Base-by-base conservation (phyloP, 2,888 invertebrate species). In the Agrochola litura region DNA sequence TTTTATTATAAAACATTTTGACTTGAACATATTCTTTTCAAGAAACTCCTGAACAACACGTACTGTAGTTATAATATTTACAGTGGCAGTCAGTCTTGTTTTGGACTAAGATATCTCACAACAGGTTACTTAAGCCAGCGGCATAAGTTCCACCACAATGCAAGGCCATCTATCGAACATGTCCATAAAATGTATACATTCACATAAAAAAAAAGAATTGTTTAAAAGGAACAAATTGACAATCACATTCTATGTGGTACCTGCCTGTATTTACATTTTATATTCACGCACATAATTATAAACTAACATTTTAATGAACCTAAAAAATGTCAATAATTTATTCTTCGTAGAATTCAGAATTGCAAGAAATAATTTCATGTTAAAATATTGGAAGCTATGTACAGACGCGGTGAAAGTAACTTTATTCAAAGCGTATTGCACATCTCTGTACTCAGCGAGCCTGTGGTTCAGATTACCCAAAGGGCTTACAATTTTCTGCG, bases 61-160 rank as follows among this genome's bases (percentile, higher is more conserved):
- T 72, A 79, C 64, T 73, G 66, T 63, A 61, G 61, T 73, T 71
- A 80, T 41, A 81, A 69, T 85, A 79, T 82, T 72, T 75, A 72
- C 84, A 85, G 58, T 73, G 69, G 72, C 76, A 84, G 69, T 82
- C 76, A 79, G 78, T 82, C 78, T 82, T 82, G 16, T 79, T 78
- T 76, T 80, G 54, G 67, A 60, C 46, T 65, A 60, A 66, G 49
- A 73, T 52, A 66, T 43, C 67, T 71, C 54, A 58, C 58, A 58
- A 60, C 19, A 58, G n/a, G 41, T 25, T 61, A 56, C 49, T n/a
- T 68, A 30, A 76, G 49, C 65, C 8, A 69, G 30, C 12, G 6
- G 52, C 46, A 12, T 66, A 76, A 30, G 14, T 46, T 30, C 16
- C 9, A 54, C 66, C 66, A 52, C 66, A 79, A 41, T 37, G 56